Conservation (phyloP, 2,797 vertebrate species). For the Picus viridis region DNA sequence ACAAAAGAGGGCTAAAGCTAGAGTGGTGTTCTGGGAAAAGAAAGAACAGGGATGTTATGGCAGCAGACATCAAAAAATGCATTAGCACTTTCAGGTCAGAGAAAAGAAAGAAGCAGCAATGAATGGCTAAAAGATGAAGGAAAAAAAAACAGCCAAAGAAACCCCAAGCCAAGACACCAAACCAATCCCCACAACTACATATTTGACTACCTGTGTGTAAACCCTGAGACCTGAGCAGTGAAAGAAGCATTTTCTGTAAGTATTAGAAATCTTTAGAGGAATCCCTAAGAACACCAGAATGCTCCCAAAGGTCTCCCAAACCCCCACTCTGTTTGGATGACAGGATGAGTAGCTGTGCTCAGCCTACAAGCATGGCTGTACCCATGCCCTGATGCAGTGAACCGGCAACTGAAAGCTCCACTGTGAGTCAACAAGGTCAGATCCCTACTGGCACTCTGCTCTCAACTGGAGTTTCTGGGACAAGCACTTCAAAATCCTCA, state of each 20-base stretch:
- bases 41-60: background rate
- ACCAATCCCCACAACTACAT: background rate
- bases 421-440: background rate
- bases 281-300: background rate
- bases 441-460: background rate
- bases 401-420: background rate
- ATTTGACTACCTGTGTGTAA: background rate
- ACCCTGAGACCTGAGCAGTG: background rate
- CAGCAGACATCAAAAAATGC: background rate
- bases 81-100: background rate
- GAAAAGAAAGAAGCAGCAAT: background rate
- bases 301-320: background rate
- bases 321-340: background rate
- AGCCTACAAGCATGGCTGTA: background rate
- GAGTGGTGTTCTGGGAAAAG: background rate
- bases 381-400: background rate
- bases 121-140: background rate
- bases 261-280: background rate
- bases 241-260: background rate
- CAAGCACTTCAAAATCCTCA: background rate
- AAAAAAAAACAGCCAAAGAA: background rate
- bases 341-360: background rate
- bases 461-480: background rate
- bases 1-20: background rate
- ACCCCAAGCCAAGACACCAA: background rate